Conservation (phyloP, 2,797 vertebrate species). For the Sebastes baramenuke region DNA sequence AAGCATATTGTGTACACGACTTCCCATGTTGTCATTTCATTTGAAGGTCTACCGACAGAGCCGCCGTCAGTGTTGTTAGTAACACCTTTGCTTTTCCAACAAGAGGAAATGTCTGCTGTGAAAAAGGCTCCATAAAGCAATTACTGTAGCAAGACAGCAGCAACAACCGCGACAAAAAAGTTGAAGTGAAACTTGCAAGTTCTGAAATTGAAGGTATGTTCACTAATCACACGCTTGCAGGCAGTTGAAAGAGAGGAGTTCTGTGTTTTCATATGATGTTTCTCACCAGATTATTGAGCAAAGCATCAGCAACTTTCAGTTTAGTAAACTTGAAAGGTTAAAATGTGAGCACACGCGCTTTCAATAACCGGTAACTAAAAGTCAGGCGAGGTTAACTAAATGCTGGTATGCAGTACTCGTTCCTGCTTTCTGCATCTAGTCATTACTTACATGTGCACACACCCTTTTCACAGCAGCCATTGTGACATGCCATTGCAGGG, state of each 20-base stretch:
- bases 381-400: not conserved
- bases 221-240: not conserved
- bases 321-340: not conserved
- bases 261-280: not conserved
- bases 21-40: too few species aligned
- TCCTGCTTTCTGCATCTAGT: not conserved
- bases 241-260: not conserved
- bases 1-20: too few species aligned
- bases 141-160: not conserved
- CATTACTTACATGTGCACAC: not conserved
- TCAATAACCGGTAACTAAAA: not conserved
- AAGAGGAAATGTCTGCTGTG: not conserved
- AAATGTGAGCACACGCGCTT: not conserved
- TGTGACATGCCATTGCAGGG: too few species aligned
- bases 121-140: not conserved
- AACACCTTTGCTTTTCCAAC: not conserved
- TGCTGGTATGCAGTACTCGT: not conserved
- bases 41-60: not conserved
- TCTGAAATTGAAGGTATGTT: not conserved
- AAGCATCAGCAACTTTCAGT: not conserved
- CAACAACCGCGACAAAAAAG: not conserved
- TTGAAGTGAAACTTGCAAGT: conserved; percentile 33
- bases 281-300: not conserved
- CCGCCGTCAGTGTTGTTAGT: not conserved
- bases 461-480: too few species aligned